Evolutionary conservation across 2,888 invertebrate genomes (phyloP).

Genomic region (Pelosia muscerda): DNA sequence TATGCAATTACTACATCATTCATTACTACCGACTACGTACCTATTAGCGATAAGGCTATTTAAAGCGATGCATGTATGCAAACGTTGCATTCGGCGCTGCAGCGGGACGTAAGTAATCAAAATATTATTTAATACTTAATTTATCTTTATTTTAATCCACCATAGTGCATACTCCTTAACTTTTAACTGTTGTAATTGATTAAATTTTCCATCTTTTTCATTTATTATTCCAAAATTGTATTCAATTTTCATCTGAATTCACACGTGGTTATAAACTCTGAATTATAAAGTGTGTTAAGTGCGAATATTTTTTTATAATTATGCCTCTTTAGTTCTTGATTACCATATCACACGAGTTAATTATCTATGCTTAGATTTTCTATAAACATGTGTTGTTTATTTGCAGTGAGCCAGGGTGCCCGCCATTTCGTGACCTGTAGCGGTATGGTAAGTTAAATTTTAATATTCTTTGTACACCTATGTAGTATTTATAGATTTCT

Average conservation of each 20-base stretch:
- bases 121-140: neutral
- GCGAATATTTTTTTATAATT: neutral
- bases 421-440: constrained; percentile 61
- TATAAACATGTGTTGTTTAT: constrained; percentile 25
- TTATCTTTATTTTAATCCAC: neutral
- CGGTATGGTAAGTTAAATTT: constrained; percentile 63
- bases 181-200: neutral
- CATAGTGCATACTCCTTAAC: neutral
- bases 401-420: constrained; percentile 78
- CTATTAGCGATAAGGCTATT: constrained; percentile 32
- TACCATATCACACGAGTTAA: constrained; percentile 17
- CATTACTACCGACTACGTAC: too few relatives aligned
- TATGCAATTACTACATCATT: constrained; percentile 34
- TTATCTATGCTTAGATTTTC: constrained; percentile 4
- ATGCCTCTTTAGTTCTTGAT: neutral
- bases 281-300: too few relatives aligned
- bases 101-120: constrained; percentile 50
- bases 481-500: neutral
- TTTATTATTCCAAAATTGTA: neutral
- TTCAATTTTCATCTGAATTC: neutral
- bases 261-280: neutral
- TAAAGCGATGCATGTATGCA: constrained; percentile 21
- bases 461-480: neutral
- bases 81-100: constrained; percentile 48
- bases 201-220: neutral